A percentile compares a stretch with the other conserved stretches of the same genome.
phyloP scores from a whole-genome alignment of 2,797 vertebrate genomes.

The Microtus obscurus region DNA sequence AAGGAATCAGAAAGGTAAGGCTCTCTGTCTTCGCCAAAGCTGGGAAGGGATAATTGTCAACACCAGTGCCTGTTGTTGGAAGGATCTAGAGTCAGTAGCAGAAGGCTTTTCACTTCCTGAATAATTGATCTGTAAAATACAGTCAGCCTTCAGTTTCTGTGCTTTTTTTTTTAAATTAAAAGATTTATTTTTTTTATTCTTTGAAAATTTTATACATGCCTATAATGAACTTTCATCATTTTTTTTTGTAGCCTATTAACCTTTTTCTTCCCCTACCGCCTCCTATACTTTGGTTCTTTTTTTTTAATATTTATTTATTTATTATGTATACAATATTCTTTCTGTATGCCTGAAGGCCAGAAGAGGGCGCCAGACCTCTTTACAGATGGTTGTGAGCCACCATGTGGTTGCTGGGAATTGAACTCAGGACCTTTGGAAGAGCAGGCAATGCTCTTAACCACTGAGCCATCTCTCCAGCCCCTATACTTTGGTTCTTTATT shows the following conservation, averaged over 20 bases:
- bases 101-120: not conserved
- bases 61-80: not conserved
- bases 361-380: no score
- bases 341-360: no score
- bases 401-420: no score
- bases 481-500: not conserved
- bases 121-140: not conserved
- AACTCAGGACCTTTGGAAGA: no score
- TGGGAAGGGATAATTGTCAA: not conserved
- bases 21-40: slow-evolving; percentile 19
- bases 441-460: no score
- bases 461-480: no score
- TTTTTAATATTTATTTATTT: no score
- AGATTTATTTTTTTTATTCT: not conserved
- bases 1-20: slow-evolving; percentile 97
- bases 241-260: not conserved
- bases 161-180: not conserved
- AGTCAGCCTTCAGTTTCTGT: not conserved
- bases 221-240: not conserved
- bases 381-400: no score
- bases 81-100: not conserved
- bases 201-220: not conserved
- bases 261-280: not conserved
- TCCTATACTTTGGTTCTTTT: not conserved
- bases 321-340: no score